Evolutionary conservation across 1,140 invertebrate species (phyloP).

Genomic region (Grapholita molesta): DNA sequence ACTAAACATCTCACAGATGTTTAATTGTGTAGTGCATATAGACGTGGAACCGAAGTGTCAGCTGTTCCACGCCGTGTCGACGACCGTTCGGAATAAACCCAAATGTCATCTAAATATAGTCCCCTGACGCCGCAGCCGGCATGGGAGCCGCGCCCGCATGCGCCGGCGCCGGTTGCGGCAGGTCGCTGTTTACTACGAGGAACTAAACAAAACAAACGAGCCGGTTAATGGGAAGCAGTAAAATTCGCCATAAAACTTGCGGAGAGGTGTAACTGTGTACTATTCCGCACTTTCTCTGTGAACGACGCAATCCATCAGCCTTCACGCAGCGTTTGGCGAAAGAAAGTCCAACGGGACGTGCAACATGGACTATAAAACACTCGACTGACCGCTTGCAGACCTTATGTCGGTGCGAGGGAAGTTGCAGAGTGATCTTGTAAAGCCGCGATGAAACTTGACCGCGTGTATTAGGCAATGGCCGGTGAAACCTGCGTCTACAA

Average conservation of each 20-base stretch:
- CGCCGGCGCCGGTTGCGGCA: background rate
- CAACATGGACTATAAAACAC: background rate
- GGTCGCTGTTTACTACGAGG: background rate
- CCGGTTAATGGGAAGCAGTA: background rate
- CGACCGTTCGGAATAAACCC: slow-evolving; percentile 26
- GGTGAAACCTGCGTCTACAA: background rate
- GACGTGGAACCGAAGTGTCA: background rate
- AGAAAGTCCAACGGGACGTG: background rate
- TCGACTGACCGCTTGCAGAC: background rate
- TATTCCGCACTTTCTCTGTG: background rate
- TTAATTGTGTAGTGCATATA: background rate
- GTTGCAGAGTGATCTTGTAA: background rate
- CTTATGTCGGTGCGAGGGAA: background rate
- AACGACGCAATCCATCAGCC: background rate
- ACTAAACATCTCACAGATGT: background rate
- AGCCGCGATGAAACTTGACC: background rate
- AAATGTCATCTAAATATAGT: slow-evolving; percentile 29
- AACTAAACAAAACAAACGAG: background rate
- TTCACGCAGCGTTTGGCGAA: background rate
- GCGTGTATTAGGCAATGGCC: background rate
- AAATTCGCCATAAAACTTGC: background rate
- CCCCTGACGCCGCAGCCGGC: background rate
- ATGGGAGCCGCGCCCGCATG: background rate
- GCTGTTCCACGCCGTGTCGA: slow-evolving; percentile 14
- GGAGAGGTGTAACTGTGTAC: background rate